Base-by-base conservation (phyloP, 1,140 invertebrate species). In the Patella vulgata region DNA sequence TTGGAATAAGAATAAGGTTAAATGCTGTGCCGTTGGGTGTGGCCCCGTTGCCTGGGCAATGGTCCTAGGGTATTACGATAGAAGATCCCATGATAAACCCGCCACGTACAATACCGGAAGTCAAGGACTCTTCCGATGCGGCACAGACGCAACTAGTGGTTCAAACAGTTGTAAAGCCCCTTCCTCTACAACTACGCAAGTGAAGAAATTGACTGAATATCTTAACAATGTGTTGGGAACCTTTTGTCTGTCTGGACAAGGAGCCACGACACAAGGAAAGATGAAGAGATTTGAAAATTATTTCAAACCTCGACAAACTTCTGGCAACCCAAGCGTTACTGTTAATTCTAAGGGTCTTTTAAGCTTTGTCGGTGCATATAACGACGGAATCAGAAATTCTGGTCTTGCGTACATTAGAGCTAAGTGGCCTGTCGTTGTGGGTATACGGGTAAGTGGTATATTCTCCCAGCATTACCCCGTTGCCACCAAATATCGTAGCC, bases 21-120 rank as follows among this genome's bases (percentile, higher is more conserved):
- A 48, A 40, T 62, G 51, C 19, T 63, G 40, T 9, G 21, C 59
- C 44, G 58, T 66, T 21, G 64, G 64, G 14, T 66, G 64, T 56
- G 64, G 64, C 21, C 64, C 64, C 3, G 64, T 66, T 17, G 64
- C 64, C 14, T 66, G 64, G 64, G 57, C 64, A n/a, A 59, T 61
- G 64, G 23, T 66, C 11, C 61, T 66, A n/a, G 64, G 58, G 21
- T 66, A 66, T 39, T 66, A 55, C 36, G 64, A 66, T 33, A 51
- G 64, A 6, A 50, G 64, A 4, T 44, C 51, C 11, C 64, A 66
- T 27, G 19, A 54, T 1, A 40, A 40, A 17, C 28, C 48, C 14
- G 64, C 58, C 5, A 61, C 46, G 11, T 36, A 36, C 33, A 14
- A 14, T 36, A 36, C 33, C 33, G 33, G 33, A 36, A 36, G 33